These are phyloP conservation scores for Phrynocephalus vlangalii DNA, from an alignment of 2,797 vertebrate genomes.

Conservation along the genomic window DNA sequence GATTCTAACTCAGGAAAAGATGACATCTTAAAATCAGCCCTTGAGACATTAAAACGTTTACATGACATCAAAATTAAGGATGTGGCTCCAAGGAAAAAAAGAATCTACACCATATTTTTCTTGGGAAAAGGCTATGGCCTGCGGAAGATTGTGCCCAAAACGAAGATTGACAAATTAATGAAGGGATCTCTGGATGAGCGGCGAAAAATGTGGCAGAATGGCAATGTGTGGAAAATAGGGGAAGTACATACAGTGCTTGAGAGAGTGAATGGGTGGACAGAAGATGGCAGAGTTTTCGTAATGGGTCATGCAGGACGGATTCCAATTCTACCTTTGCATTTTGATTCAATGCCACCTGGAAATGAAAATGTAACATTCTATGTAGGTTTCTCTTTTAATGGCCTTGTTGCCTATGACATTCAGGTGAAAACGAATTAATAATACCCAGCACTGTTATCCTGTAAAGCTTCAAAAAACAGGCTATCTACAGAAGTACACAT, in stretches of 20 bases:
- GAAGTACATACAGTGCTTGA: slow-evolving; percentile 72
- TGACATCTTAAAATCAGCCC: slow-evolving; percentile 75
- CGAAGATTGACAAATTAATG: slow-evolving; percentile 75
- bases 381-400: slow-evolving; percentile 84
- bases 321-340: slow-evolving; percentile 74
- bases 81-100: slow-evolving; percentile 79
- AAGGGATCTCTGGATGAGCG: slow-evolving; percentile 68
- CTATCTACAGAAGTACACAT: neutral
- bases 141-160: slow-evolving; percentile 75
- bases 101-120: slow-evolving; percentile 84
- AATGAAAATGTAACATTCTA: slow-evolving; percentile 88
- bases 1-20: slow-evolving; percentile 75
- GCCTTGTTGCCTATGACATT: slow-evolving; percentile 83
- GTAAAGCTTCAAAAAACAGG: neutral
- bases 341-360: slow-evolving; percentile 78
- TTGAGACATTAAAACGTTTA: slow-evolving; percentile 75
- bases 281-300: slow-evolving; percentile 80
- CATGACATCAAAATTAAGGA: slow-evolving; percentile 81
- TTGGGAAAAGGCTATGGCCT: slow-evolving; percentile 79
- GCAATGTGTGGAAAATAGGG: slow-evolving; percentile 74
- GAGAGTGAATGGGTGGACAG: slow-evolving; percentile 85
- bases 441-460: too few species aligned
- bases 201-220: slow-evolving; percentile 75
- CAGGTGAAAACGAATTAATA: slow-evolving; percentile 44
- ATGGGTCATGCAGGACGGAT: slow-evolving; percentile 75